Conservation (phyloP, 1,140 invertebrate species). For the Saccostrea cuccullata region DNA sequence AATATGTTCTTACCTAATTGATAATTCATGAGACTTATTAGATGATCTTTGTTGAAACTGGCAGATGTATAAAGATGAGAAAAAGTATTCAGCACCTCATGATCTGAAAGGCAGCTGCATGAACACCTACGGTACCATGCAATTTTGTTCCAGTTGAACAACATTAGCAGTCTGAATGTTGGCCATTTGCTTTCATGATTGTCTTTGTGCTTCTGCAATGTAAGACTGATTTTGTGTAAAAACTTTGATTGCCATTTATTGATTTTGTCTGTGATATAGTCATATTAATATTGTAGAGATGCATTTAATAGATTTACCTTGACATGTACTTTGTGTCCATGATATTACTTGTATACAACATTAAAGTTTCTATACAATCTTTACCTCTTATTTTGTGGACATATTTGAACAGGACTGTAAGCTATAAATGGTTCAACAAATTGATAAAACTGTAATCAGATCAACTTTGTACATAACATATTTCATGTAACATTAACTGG, state of each 20-base stretch:
- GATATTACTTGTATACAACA: too few relatives aligned
- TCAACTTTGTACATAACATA: too few relatives aligned
- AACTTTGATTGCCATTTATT: neutral
- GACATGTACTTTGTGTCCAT: too few relatives aligned
- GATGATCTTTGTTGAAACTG: neutral
- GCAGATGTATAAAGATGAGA: neutral
- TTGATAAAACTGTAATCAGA: too few relatives aligned
- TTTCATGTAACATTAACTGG: too few relatives aligned
- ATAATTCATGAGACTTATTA: neutral
- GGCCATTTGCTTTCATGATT: neutral
- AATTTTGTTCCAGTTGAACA: neutral
- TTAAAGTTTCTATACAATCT: too few relatives aligned
- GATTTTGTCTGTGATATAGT: constrained; percentile 26
- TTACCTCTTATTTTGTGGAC: too few relatives aligned
- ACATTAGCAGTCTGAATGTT: too few relatives aligned
- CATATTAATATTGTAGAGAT: neutral
- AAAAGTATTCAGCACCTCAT: neutral
- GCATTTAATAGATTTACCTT: neutral
- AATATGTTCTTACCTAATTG: neutral
- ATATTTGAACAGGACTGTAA: too few relatives aligned
- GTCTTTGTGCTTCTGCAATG: neutral
- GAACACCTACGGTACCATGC: neutral
- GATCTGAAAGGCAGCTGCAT: neutral
- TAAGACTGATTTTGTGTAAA: neutral
- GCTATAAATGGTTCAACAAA: too few relatives aligned